phyloP scores from a whole-genome alignment of 2,113 vertebrate genomes.

The Melanerpes aurifrons region DNA sequence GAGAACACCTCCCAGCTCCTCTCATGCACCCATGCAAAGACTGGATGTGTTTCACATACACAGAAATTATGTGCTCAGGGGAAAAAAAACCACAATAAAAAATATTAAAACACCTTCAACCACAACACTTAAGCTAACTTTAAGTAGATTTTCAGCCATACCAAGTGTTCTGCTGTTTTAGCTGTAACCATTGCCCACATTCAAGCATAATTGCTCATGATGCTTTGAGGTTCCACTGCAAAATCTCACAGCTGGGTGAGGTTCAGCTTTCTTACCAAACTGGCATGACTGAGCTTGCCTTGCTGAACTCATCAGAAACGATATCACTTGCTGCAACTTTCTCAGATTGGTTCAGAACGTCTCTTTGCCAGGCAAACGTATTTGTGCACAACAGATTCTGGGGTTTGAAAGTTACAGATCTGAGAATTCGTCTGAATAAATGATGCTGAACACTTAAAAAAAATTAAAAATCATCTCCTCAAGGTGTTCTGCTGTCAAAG shows the following conservation, averaged over 20 bases:
- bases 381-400: background rate
- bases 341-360: background rate
- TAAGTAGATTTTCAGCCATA: background rate
- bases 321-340: slow-evolving; percentile 32
- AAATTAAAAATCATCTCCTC: background rate
- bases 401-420: background rate
- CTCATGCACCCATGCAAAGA: background rate
- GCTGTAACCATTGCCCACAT: slow-evolving; percentile 16
- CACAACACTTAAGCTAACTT: background rate
- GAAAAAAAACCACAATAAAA: background rate
- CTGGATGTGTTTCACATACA: background rate
- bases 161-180: slow-evolving; percentile 34
- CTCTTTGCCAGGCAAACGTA: background rate
- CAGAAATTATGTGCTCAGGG: fast-evolving
- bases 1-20: background rate
- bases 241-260: slow-evolving; percentile 57
- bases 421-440: background rate
- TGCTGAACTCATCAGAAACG: slow-evolving; percentile 51
- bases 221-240: slow-evolving; percentile 49
- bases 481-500: background rate
- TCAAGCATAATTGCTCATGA: slow-evolving; percentile 21
- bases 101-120: background rate
- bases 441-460: background rate
- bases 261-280: slow-evolving; percentile 59
- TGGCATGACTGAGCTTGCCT: slow-evolving; percentile 53